phyloP scores from a whole-genome alignment of 2,797 vertebrate genomes.

The Bradypodion pumilum region DNA sequence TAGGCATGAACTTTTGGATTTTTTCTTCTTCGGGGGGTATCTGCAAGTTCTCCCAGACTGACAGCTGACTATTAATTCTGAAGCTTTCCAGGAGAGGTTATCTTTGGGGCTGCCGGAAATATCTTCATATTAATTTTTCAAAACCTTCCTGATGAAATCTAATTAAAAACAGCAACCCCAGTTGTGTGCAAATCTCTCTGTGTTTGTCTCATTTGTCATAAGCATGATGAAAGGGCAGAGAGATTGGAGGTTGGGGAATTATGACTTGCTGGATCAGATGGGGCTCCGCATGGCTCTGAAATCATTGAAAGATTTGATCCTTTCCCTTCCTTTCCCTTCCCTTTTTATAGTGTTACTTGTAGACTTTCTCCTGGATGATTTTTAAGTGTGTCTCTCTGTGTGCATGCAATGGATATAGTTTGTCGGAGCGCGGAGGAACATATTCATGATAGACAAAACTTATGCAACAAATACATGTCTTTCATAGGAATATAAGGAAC shows the following conservation, averaged over 20 bases:
- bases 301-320: conserved; percentile 27
- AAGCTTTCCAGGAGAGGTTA: conserved; percentile 48
- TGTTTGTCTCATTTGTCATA: conserved; percentile 53
- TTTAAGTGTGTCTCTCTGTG: neutral
- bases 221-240: conserved; percentile 49
- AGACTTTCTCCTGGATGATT: conserved; percentile 15
- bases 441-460: conserved; percentile 5
- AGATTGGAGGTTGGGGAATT: neutral
- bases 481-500: conserved; percentile 24
- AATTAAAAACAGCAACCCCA: conserved; percentile 60
- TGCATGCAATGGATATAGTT: neutral
- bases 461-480: neutral
- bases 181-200: conserved; percentile 29
- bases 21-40: conserved; percentile 30
- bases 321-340: too few species aligned
- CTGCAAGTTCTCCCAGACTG: neutral
- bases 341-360: neutral
- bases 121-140: conserved; percentile 62
- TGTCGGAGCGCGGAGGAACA: conserved; percentile 17
- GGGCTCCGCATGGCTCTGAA: neutral
- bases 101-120: conserved; percentile 39
- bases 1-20: conserved; percentile 13
- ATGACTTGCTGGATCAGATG: conserved; percentile 31
- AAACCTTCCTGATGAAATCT: conserved; percentile 61
- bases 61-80: conserved; percentile 56